Evolutionary conservation across 2,113 vertebrate genomes (phyloP), one percentile per base, ranked within the genome.

Genomic region (Larimichthys crocea): DNA sequence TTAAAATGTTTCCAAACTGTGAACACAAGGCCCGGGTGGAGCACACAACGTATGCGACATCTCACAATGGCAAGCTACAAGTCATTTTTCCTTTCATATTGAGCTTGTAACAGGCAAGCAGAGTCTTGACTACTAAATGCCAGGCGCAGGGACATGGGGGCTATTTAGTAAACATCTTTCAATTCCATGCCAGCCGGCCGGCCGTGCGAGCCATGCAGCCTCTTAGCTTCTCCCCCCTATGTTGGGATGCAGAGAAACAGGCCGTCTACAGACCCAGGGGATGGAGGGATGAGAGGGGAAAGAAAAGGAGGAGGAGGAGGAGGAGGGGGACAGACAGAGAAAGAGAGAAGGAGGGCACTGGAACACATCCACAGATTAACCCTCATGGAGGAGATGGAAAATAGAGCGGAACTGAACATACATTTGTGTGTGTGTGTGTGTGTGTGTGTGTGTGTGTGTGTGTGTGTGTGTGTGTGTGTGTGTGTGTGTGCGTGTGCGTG

Each of bases 291-390:
- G 86, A 89, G 84, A 92, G 80, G 80, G 79, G 73, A 76, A 76
- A 90, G 85, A 88, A 77, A 79, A 84, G 60, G 60, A 78, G 81
- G 61, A 68, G 26, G 29, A 26, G n/a, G 24, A 2, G n/a, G 10
- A 11, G 53, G 55, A 48, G 57, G n/a, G 16, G 26, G 24, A 49
- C 60, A 72, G 76, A 79, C 31, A 70, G 75, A 88, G 68, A 90
- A 80, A 89, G 84, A 83, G 86, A 89, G 86, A 90, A 84, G 79
- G 85, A 90, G 92, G 91, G 89, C 86, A 91, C 84, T 91, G 91
- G 90, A 92, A 92, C 90, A 89, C 84, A 89, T 93, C 87, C 90
- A 92, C 90, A 92, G 90, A 93, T 93, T 93, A 94, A 93, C 91
- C 92, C 92, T 93, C 89, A 84, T 66, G 84, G 87, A 91, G 86